A percentile compares a stretch with the other conserved stretches of the same genome.
phyloP scores from a whole-genome alignment of 2,888 invertebrate genomes.

The Tenthredo distinguenda region DNA sequence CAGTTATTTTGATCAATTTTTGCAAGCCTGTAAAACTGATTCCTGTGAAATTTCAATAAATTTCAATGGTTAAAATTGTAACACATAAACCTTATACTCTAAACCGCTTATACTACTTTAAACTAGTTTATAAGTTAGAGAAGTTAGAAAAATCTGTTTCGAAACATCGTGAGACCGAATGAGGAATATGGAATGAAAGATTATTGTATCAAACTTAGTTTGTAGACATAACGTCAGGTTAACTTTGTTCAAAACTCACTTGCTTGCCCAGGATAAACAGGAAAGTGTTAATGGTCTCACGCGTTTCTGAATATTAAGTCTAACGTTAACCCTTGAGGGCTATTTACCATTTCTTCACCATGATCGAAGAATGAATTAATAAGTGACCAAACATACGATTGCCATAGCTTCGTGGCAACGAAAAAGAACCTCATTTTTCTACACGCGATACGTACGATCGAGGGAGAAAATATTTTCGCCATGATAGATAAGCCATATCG shows the following conservation, averaged over 20 bases:
- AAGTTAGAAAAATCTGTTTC: slow-evolving; percentile 16
- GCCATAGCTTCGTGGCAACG: not conserved
- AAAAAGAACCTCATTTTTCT: not conserved
- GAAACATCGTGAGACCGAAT: slow-evolving; percentile 42
- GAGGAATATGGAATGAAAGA: not conserved
- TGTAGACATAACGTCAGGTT: not conserved
- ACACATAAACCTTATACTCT: not conserved
- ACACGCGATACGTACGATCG: not conserved
- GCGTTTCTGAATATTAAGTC: slow-evolving; percentile 2
- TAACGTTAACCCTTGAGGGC: slow-evolving; percentile 34
- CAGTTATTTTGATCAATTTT: not conserved
- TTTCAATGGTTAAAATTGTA: not conserved
- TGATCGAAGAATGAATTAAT: not conserved
- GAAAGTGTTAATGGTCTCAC: slow-evolving; percentile 43
- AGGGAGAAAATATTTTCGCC: not conserved
- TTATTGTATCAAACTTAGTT: slow-evolving; percentile 2
- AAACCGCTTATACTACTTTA: not conserved
- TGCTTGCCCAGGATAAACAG: slow-evolving; percentile 11
- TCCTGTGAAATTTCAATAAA: not conserved
- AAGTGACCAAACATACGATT: slow-evolving; percentile 17
- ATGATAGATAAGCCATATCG: not conserved
- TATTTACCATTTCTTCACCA: slow-evolving; percentile 18
- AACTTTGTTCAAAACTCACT: slow-evolving; percentile 40
- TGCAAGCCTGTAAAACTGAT: not conserved
- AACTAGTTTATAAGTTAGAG: slow-evolving; percentile 20